phyloP scores from a whole-genome alignment of 1,140 invertebrate genomes.

The Linepithema humile region DNA sequence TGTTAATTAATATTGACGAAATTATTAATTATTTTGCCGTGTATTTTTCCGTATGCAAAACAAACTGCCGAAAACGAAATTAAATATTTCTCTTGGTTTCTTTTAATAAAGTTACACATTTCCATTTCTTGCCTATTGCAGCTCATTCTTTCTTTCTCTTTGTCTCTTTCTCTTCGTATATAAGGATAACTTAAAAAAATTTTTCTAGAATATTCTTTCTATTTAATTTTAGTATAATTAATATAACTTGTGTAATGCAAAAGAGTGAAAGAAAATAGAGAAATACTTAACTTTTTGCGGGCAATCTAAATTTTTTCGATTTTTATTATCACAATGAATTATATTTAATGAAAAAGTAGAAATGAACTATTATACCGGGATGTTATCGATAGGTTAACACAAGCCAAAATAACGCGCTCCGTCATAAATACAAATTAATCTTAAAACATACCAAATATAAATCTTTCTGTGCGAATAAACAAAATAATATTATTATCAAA shows the following conservation, averaged over 20 bases:
- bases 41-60: neutral
- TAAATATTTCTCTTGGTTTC: neutral
- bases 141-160: too few species aligned
- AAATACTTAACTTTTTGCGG: neutral
- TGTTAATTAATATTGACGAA: slow-evolving; percentile 11
- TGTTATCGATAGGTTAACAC: neutral
- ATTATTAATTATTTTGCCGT: neutral
- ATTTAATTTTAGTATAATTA: too few species aligned
- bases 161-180: too few species aligned
- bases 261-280: neutral
- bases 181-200: too few species aligned
- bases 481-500: neutral
- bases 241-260: too few species aligned
- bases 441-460: neutral
- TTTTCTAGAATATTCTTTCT: too few species aligned
- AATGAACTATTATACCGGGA: neutral
- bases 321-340: neutral
- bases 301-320: neutral
- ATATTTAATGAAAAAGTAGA: neutral
- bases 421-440: neutral
- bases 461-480: neutral
- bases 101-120: neutral
- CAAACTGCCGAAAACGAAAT: neutral
- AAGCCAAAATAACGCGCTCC: too few species aligned
- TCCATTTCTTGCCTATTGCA: neutral